Conservation (phyloP, 2,797 vertebrate species). For the Poecilia picta region DNA sequence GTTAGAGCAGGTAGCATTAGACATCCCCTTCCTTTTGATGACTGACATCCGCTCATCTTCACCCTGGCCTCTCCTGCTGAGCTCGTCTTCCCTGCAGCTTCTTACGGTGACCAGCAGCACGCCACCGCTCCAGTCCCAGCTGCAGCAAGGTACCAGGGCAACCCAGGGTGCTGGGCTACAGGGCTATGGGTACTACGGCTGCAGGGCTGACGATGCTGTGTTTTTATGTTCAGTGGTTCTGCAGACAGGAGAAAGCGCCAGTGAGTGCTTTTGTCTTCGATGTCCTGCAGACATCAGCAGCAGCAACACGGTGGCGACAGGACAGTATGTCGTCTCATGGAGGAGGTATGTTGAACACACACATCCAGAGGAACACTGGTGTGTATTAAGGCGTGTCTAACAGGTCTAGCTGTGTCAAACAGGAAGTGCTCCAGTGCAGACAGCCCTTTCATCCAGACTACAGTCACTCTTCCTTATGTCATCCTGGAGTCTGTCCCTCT, state of each 20-base stretch:
- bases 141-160: constrained; percentile 82
- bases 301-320: constrained; percentile 87
- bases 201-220: not conserved
- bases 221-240: constrained; percentile 84
- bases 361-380: too few relatives aligned
- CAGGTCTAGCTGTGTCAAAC: constrained; percentile 12
- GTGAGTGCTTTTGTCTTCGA: constrained; percentile 93
- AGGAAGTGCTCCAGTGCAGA: constrained; percentile 84
- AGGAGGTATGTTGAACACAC: constrained; percentile 63
- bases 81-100: constrained; percentile 85
- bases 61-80: constrained; percentile 86
- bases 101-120: constrained; percentile 81
- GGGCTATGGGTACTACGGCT: too few relatives aligned
- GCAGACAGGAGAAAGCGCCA: constrained; percentile 92
- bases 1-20: constrained; percentile 58
- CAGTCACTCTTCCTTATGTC: constrained; percentile 90
- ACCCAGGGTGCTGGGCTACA: too few relatives aligned
- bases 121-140: constrained; percentile 84
- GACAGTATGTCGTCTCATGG: constrained; percentile 92
- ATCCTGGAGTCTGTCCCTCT: constrained; percentile 91
- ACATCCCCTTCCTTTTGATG: constrained; percentile 75
- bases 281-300: constrained; percentile 84
- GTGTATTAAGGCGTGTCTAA: not conserved
- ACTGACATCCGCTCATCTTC: constrained; percentile 69
- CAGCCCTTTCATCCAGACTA: constrained; percentile 85